phyloP scores from a whole-genome alignment of 2,888 invertebrate species.

The Orgyia antiqua region DNA sequence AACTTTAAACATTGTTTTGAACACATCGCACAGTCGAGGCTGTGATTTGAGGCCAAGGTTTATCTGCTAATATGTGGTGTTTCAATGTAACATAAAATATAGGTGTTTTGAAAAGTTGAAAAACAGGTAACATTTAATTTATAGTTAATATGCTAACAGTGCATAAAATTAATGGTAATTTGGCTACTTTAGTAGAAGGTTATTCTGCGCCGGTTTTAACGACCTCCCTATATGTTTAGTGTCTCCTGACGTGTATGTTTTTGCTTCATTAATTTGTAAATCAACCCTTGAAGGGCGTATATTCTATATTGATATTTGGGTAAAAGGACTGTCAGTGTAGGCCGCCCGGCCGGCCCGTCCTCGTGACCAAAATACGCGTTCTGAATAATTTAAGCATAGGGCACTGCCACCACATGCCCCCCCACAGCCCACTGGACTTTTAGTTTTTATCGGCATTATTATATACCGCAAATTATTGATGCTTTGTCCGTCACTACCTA shows the following conservation, averaged over 20 bases:
- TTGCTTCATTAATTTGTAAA: slow-evolving; percentile 48
- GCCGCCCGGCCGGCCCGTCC: slow-evolving; percentile 42
- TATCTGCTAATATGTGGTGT: slow-evolving; percentile 59
- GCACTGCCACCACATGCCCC: slow-evolving; percentile 33
- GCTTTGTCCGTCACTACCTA: too few species aligned
- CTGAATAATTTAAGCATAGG: slow-evolving; percentile 64
- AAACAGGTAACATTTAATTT: slow-evolving; percentile 35
- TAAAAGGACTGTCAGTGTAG: slow-evolving; percentile 34
- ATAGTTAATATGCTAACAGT: slow-evolving; percentile 19
- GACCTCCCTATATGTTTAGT: slow-evolving; percentile 16
- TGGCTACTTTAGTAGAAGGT: slow-evolving; percentile 12
- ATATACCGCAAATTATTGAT: slow-evolving; percentile 30
- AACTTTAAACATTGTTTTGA: slow-evolving; percentile 49
- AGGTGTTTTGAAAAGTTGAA: slow-evolving; percentile 39
- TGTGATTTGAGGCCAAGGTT: slow-evolving; percentile 71
- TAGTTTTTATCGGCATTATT: slow-evolving; percentile 49
- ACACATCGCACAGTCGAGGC: slow-evolving; percentile 57
- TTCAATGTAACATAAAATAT: slow-evolving; percentile 50
- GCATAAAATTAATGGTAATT: slow-evolving; percentile 32
- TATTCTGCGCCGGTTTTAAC: slow-evolving; percentile 7
- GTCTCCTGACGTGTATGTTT: slow-evolving; percentile 28
- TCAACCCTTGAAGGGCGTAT: slow-evolving; percentile 44
- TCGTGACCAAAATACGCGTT: slow-evolving; percentile 71
- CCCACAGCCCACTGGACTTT: slow-evolving; percentile 34
- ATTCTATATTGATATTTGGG: slow-evolving; percentile 30